Percentiles rank a stretch among this genome's conserved stretches.
Conservation (phyloP, 1,140 invertebrate genomes). For the Drosophila seguyi region DNA sequence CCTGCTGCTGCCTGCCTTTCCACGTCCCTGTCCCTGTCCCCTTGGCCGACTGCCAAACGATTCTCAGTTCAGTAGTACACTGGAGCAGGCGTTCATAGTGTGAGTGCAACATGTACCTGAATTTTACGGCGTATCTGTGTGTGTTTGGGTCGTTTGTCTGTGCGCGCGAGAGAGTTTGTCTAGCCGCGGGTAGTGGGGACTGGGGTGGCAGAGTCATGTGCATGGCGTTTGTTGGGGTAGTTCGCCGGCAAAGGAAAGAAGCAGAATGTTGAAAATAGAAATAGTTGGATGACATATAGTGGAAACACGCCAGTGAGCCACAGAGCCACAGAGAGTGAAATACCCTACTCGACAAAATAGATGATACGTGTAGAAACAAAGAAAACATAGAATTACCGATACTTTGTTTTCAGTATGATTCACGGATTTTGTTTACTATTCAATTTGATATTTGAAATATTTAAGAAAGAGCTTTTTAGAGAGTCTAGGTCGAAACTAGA, state of each 20-base stretch:
- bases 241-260: slow-evolving; percentile 67
- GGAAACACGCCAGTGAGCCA: slow-evolving; percentile 4
- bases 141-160: slow-evolving; percentile 8
- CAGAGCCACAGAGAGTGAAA: not conserved
- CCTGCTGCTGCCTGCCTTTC: not conserved
- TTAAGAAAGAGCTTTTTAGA: not conserved
- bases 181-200: slow-evolving; percentile 12
- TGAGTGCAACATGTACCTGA: slow-evolving; percentile 58
- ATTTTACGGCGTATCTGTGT: slow-evolving; percentile 1
- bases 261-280: slow-evolving; percentile 21
- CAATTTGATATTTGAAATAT: no score
- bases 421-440: not conserved
- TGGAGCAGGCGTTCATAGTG: slow-evolving; percentile 69
- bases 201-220: slow-evolving; percentile 40
- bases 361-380: not conserved
- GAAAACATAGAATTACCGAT: not conserved
- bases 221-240: slow-evolving; percentile 76
- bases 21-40: slow-evolving; percentile 3
- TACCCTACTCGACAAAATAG: not conserved
- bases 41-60: slow-evolving; percentile 76
- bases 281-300: slow-evolving; percentile 13
- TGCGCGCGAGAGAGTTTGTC: slow-evolving; percentile 29
- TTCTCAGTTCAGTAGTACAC: slow-evolving; percentile 78
- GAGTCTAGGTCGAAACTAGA: not conserved
- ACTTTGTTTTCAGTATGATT: not conserved